Base-by-base conservation (phyloP, 1,140 invertebrate genomes). In the Drosophila ohnishii region DNA sequence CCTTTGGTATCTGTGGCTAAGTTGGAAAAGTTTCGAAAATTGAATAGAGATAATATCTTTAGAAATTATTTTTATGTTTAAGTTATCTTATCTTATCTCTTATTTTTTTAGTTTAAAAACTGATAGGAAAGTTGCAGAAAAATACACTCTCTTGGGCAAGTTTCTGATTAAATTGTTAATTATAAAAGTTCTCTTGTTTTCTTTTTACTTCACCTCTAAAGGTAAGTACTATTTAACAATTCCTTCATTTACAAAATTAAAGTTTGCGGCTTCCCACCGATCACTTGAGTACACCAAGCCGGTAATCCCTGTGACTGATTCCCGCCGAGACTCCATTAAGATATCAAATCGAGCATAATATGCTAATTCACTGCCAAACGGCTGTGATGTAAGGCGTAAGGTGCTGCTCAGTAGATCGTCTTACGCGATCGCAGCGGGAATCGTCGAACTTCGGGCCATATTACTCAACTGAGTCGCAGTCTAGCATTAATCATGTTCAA, bases 401-500 rank as follows among this genome's bases (percentile, higher is more conserved):
- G 62, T 45, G 63, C 44, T 75, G 70, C 64, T 60, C 30, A 40
- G 40, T 66, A 44, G 63, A 77, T 53, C 58, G 56, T 35, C 42
- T 30, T 44, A 59, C 14, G 35, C 6, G 48, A 56, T 60, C 74
- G 25, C 82, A 69, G 82, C 62, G 70, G 69, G 78, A 64, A 50
- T 22, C 19, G 9, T 37, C 57, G 53, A 37, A 45, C 60, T 44
- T 47, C 39, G 25, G 45, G 30, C 39, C 32, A 30, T 8, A 53
- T 75, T 75, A 58, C 40, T 57, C 57, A 77, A 64, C 60, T 51
- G 30, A 51, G 39, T n/a, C 50, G 44, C 55, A 62, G 65, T 32
- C 37, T 25, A 55, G 72, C 50, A 87, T 85, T 87, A 87, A 78
- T 85, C 83, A 82, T 87, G 62, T 39, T 28, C 53, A 56, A 53